These are phyloP conservation scores for Myrmophylax atrothorax DNA, from an alignment of 2,113 vertebrate genomes.

Conservation along the genomic window DNA sequence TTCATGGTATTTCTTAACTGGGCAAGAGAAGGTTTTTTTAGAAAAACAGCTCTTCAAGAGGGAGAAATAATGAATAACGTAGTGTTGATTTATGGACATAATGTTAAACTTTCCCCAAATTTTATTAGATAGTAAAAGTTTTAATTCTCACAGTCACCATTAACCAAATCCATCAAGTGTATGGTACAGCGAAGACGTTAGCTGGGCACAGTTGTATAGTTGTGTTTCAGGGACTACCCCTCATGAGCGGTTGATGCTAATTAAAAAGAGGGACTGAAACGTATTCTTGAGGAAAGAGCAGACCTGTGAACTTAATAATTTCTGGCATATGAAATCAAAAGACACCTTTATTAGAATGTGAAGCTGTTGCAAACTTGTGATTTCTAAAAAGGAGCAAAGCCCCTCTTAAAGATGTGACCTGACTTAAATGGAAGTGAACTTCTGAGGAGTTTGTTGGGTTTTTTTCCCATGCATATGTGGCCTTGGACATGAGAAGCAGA, in stretches of 20 bases:
- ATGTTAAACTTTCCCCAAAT: not conserved
- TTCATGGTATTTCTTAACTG: not conserved
- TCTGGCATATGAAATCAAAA: not conserved
- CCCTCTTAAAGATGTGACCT: not conserved
- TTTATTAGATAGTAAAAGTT: not conserved
- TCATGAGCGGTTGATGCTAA: not conserved
- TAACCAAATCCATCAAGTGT: not conserved
- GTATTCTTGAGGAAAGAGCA: not conserved
- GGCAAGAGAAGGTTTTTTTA: not conserved
- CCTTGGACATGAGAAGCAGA: not conserved
- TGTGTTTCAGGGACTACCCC: not conserved
- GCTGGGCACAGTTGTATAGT: not conserved
- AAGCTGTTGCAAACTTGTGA: not conserved
- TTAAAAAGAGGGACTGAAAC: not conserved
- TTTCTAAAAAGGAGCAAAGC: not conserved
- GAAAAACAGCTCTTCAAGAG: not conserved
- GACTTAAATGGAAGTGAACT: not conserved
- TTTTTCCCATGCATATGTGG: not conserved
- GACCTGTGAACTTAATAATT: not conserved
- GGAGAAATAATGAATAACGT: not conserved
- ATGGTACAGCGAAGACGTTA: not conserved
- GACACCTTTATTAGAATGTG: not conserved
- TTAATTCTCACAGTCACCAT: not conserved
- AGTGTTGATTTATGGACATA: not conserved
- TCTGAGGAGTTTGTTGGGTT: not conserved